These are phyloP conservation scores for Acleris cristana DNA, from an alignment of 2,888 invertebrate species.

Conservation along the genomic window DNA sequence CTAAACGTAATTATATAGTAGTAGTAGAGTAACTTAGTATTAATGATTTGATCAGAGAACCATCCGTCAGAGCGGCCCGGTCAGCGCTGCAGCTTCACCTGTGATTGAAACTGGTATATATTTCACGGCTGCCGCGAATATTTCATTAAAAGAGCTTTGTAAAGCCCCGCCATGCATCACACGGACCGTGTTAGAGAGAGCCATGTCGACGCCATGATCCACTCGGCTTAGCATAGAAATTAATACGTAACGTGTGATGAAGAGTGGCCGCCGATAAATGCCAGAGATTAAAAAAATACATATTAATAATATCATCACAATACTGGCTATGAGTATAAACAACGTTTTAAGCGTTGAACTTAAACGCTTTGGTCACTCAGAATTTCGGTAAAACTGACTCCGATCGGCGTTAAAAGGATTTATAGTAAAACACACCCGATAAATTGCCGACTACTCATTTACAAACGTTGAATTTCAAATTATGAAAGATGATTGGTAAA, in stretches of 20 bases:
- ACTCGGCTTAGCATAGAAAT: constrained; percentile 76
- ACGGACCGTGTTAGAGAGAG: constrained; percentile 68
- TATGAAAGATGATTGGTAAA: constrained; percentile 22
- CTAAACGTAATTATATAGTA: no score
- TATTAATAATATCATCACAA: constrained; percentile 35
- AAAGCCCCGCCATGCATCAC: constrained; percentile 77
- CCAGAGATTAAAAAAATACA: constrained; percentile 45
- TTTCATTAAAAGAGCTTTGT: constrained; percentile 77
- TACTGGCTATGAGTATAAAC: constrained; percentile 1
- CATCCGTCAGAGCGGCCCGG: constrained; percentile 49
- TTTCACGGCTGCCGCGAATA: constrained; percentile 73
- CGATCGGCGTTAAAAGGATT: no score
- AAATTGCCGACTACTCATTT: constrained; percentile 5
- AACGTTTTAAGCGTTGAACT: no score
- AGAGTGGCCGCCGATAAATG: constrained; percentile 57
- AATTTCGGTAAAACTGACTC: no score
- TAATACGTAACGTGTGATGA: constrained; percentile 66
- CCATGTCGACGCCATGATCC: constrained; percentile 74
- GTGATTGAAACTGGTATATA: constrained; percentile 75
- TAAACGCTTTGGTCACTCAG: no score
- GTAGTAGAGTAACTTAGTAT: neutral
- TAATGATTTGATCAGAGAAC: constrained; percentile 26
- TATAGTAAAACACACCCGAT: no score
- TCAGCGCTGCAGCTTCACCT: constrained; percentile 63
- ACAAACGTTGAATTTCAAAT: constrained; percentile 15